A percentile compares a stretch with the other conserved stretches of the same genome.
Conservation (phyloP, 1,140 invertebrate genomes). For the Aphelenchoides besseyi region DNA sequence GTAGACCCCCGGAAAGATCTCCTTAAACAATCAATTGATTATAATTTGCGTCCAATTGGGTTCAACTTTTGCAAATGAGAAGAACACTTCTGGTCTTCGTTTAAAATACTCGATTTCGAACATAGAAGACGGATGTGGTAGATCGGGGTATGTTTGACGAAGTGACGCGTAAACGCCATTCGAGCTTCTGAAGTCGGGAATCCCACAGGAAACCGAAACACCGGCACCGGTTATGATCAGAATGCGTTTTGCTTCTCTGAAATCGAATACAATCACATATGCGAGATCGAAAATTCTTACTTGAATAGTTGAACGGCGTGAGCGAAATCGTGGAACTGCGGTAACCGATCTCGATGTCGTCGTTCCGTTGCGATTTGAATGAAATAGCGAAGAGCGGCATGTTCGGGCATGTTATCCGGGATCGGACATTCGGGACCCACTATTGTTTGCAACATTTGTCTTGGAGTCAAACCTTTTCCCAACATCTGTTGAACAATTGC, state of each 20-base stretch:
- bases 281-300: constrained; percentile 19
- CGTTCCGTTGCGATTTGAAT: constrained; percentile 14
- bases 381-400: constrained; percentile 5
- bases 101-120: constrained; percentile 85
- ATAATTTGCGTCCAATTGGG: constrained; percentile 16
- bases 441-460: constrained; percentile 23
- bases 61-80: constrained; percentile 74
- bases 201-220: constrained; percentile 67
- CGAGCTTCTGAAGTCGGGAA: constrained; percentile 66
- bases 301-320: constrained; percentile 46
- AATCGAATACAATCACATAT: constrained; percentile 26
- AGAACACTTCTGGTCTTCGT: constrained; percentile 82
- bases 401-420: constrained; percentile 12
- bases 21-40: constrained; percentile 33
- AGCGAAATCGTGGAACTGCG: constrained; percentile 38
- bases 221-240: constrained; percentile 67
- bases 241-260: constrained; percentile 56
- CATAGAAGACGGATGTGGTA: constrained; percentile 83
- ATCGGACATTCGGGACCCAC: not conserved
- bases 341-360: constrained; percentile 38
- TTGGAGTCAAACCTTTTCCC: constrained; percentile 22
- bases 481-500: constrained; percentile 15
- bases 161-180: constrained; percentile 81
- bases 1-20: constrained; percentile 35
- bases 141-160: constrained; percentile 81